Evolutionary conservation across 1,140 invertebrate genomes (phyloP), one percentile per base, ranked within the genome.

Genomic region (Chrysomallon squamiferum): DNA sequence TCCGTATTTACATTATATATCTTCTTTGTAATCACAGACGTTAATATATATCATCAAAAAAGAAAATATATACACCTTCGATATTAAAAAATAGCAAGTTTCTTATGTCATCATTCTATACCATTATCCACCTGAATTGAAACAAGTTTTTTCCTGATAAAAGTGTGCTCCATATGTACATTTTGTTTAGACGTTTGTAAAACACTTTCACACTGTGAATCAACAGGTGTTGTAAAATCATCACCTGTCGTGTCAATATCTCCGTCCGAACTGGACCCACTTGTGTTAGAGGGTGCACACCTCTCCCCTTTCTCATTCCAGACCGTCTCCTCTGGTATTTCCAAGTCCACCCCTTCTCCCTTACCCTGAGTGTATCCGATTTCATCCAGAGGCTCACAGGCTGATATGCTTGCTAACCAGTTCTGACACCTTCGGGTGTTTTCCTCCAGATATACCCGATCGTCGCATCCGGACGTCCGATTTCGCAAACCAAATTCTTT

Each of bases 381-480:
- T 35, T 69, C 72, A 49, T 80, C 77, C 30, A 78, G 72, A 15
- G 79, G 79, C 32, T 78, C 74, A 43, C 74, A 76, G 2, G 73
- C 77, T 63, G 77, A 70, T 27, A 83, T 76, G 63, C 72, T 77
- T 45, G 73, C 71, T 58, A 83, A 64, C 81, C 81, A 83, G 29
- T 50, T 79, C 65, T 78, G 77, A 63, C 81, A 83, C 38, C 81
- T 77, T 49, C 74, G 64, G 22, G 79, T 76, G 50, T 80, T 82
- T 56, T 80, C 81, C 52, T 81, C 76, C 58, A 74, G 71, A 49
- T 76, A 71, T 38, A 76, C 62, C 9, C 66, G 72, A 27, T 76
- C 76, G 56, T 79, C 75, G 41, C 66, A 62, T 29, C 65, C 63
- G 25, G 66, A 63, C 13, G 63, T 59, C 15, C 69, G 67, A 32